A percentile compares a stretch with the other conserved stretches of the same genome.
Evolutionary conservation across 2,888 invertebrate genomes (phyloP).

Genomic region (Scrobipalpa costella): DNA sequence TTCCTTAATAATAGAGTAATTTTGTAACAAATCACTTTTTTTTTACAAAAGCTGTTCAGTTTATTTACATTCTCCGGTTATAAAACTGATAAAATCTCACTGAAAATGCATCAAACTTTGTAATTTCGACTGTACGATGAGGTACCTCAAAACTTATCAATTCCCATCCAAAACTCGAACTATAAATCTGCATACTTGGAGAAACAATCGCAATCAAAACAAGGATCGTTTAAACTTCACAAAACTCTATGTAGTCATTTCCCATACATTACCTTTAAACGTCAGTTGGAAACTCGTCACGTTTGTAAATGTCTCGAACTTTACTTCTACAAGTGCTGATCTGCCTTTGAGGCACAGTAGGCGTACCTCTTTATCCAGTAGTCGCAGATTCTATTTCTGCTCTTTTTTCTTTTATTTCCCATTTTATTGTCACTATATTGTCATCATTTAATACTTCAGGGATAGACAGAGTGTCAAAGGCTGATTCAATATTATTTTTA

Average conservation of each 20-base stretch:
- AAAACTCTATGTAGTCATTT: conserved; percentile 1
- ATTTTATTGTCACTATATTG: too few species aligned
- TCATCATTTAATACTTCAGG: too few species aligned
- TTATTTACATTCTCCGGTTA: too few species aligned
- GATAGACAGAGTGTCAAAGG: too few species aligned
- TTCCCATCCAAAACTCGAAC: background rate
- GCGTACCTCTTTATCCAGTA: background rate
- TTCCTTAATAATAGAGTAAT: too few species aligned
- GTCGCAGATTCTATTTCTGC: background rate
- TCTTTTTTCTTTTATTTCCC: too few species aligned
- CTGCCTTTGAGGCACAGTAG: background rate
- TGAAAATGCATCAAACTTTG: background rate
- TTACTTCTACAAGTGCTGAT: conserved; percentile 1
- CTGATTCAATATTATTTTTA: too few species aligned
- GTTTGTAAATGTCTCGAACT: conserved; percentile 21
- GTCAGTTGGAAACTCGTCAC: conserved; percentile 7
- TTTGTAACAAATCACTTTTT: too few species aligned
- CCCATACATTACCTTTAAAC: conserved; percentile 17
- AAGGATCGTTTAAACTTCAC: conserved; percentile 10
- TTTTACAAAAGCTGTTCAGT: too few species aligned
- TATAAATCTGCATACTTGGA: background rate
- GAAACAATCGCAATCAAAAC: conserved; percentile 15
- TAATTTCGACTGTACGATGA: background rate
- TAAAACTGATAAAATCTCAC: background rate
- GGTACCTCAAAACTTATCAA: background rate